Conservation (phyloP, 2,113 vertebrate species). For the Sander vitreus region DNA sequence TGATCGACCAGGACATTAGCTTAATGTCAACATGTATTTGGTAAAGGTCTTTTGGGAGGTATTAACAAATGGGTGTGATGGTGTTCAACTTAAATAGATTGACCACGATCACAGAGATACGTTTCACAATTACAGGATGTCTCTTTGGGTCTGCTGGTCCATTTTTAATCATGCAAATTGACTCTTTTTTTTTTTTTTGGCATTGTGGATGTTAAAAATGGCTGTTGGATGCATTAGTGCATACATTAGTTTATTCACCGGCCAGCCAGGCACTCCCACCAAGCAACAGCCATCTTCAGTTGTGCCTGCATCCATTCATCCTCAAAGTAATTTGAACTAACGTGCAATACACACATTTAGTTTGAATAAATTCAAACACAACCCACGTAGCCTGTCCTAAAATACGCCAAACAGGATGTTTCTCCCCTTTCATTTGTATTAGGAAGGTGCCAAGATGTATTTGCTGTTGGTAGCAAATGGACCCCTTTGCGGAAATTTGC, state of each 20-base stretch:
- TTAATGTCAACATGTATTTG: constrained; percentile 70
- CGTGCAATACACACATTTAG: background rate
- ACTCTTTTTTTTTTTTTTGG: constrained; percentile 18
- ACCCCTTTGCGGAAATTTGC: background rate
- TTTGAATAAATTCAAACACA: background rate
- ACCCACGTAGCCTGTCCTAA: too few relatives aligned
- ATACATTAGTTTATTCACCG: background rate
- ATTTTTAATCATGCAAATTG: constrained; percentile 25
- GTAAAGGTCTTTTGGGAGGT: constrained; percentile 62
- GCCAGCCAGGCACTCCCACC: background rate
- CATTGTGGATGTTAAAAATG: constrained; percentile 15
- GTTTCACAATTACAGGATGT: constrained; percentile 1
- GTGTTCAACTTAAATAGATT: constrained; percentile 21
- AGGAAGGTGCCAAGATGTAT: background rate
- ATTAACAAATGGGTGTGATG: constrained; percentile 34
- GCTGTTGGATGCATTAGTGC: background rate
- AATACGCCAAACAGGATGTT: too few relatives aligned
- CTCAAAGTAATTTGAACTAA: background rate
- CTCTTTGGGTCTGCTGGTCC: background rate
- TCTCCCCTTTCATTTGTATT: too few relatives aligned
- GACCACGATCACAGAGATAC: background rate
- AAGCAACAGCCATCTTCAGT: background rate
- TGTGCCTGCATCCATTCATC: background rate
- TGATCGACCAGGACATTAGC: constrained; percentile 59
- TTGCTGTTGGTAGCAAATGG: background rate